phyloP scores from a whole-genome alignment of 1,140 invertebrate species.

The Chymomyza costata region DNA sequence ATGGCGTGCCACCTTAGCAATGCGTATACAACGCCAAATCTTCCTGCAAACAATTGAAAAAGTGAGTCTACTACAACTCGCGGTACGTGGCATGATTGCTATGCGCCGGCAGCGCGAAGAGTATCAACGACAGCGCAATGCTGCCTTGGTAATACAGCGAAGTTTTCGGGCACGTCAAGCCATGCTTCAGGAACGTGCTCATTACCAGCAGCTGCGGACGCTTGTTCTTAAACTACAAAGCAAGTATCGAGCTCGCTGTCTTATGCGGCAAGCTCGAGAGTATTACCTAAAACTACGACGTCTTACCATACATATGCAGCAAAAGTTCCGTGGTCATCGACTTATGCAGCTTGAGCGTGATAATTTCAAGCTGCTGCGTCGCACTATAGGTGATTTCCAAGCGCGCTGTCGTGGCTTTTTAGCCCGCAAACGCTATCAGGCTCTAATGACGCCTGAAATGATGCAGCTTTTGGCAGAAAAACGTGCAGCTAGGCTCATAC shows the following conservation, averaged over 20 bases:
- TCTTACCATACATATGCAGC: conserved; percentile 75
- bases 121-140: conserved; percentile 72
- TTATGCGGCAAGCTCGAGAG: conserved; percentile 51
- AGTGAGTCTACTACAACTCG: conserved; percentile 69
- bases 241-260: conserved; percentile 72
- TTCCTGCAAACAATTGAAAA: conserved; percentile 56
- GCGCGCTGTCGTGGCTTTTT: conserved; percentile 76
- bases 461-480: conserved; percentile 74
- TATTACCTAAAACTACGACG: conserved; percentile 63
- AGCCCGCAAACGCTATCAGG: conserved; percentile 75
- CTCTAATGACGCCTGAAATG: conserved; percentile 75
- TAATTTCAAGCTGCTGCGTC: conserved; percentile 30
- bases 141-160: conserved; percentile 76
- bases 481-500: conserved; percentile 80
- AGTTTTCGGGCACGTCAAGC: conserved; percentile 75
- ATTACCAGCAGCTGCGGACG: conserved; percentile 61
- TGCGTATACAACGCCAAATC: conserved; percentile 40
- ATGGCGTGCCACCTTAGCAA: conserved; percentile 38
- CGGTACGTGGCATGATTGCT: conserved; percentile 55
- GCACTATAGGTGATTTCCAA: conserved; percentile 75
- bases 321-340: conserved; percentile 75
- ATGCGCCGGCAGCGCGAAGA: conserved; percentile 37
- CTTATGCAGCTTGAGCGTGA: conserved; percentile 49
- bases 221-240: conserved; percentile 65
- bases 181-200: conserved; percentile 43